phyloP scores from a whole-genome alignment of 1,140 invertebrate genomes.

The Aphis gossypii region DNA sequence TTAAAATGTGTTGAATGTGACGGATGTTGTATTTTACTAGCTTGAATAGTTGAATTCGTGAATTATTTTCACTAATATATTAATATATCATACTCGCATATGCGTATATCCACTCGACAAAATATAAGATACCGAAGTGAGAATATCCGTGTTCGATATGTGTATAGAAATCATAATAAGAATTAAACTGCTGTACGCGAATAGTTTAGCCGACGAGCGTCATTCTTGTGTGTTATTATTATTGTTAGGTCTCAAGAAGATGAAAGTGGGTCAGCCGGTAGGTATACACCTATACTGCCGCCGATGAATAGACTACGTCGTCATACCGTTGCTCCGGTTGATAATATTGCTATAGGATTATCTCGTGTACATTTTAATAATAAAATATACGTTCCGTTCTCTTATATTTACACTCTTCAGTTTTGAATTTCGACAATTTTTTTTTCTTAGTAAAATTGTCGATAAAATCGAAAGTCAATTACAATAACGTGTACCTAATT shows the following conservation, averaged over 20 bases:
- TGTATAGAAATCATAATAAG: neutral
- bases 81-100: neutral
- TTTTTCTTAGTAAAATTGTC: neutral
- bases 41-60: neutral
- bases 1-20: neutral
- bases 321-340: neutral
- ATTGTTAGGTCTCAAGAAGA: constrained; percentile 41
- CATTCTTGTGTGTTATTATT: neutral
- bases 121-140: neutral
- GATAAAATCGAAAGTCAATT: neutral
- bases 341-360: neutral
- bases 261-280: constrained; percentile 46
- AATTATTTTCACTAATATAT: neutral
- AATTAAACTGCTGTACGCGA: neutral
- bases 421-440: neutral
- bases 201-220: neutral
- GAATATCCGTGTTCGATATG: neutral
- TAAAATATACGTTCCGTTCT: constrained; percentile 6
- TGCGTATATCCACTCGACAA: neutral
- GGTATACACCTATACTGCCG: neutral
- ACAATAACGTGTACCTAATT: neutral
- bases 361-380: neutral
- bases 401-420: neutral
- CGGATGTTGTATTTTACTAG: neutral
- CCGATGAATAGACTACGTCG: neutral